phyloP scores from a whole-genome alignment of 2,113 vertebrate genomes.

The Calypte anna region DNA sequence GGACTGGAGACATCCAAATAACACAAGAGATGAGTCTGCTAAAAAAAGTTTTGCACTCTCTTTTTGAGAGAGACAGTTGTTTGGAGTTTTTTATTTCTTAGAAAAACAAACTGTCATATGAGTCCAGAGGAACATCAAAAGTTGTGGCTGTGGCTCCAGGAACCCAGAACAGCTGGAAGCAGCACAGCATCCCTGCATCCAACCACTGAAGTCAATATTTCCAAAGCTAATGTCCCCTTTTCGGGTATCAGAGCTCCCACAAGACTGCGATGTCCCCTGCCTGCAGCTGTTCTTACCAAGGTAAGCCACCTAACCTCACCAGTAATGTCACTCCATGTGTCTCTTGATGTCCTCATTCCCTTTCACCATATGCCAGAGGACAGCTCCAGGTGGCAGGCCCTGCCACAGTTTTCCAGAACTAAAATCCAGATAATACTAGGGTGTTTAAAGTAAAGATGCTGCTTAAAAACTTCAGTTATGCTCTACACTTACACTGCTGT shows the following conservation, averaged over 20 bases:
- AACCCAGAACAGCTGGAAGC: background rate
- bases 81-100: background rate
- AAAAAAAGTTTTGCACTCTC: background rate
- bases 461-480: background rate
- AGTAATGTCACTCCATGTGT: background rate
- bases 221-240: background rate
- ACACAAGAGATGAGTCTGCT: background rate
- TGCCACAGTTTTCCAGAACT: background rate
- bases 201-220: background rate
- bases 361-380: background rate
- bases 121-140: background rate
- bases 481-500: background rate
- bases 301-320: background rate
- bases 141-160: background rate
- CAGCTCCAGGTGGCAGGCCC: background rate
- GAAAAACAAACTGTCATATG: background rate
- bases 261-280: background rate
- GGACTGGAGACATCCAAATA: background rate
- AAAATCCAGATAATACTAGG: background rate
- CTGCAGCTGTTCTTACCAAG: background rate
- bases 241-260: background rate
- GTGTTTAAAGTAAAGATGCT: background rate
- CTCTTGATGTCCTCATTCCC: background rate
- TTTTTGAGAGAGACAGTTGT: background rate
- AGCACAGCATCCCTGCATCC: background rate